These are phyloP conservation scores for Eumacrocentrus americanus DNA, from an alignment of 2,888 invertebrate species.

Conservation along the genomic window DNA sequence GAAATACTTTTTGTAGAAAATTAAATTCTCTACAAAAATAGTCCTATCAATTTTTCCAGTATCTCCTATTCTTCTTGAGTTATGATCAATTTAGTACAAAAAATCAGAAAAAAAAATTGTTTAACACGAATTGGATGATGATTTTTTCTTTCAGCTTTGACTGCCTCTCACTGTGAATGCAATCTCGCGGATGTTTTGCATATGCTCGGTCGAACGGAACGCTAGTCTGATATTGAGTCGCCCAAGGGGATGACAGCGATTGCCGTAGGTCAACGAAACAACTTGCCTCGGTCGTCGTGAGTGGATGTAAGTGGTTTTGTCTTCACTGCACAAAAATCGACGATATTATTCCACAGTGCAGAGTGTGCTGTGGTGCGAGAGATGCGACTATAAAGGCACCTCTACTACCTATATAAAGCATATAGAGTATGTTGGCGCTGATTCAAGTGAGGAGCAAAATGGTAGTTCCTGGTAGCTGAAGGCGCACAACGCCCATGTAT, in stretches of 20 bases:
- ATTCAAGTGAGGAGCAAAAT: constrained; percentile 43
- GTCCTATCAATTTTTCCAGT: too few species aligned
- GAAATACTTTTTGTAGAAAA: too few species aligned
- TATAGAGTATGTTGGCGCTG: constrained; percentile 37
- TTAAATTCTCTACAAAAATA: too few species aligned
- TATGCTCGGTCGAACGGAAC: constrained; percentile 3
- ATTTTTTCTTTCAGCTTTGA: too few species aligned
- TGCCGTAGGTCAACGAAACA: constrained; percentile 37
- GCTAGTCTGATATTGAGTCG: constrained; percentile 1
- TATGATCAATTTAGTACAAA: too few species aligned
- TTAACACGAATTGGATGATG: too few species aligned
- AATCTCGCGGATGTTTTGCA: constrained; percentile 8
- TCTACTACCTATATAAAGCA: neutral
- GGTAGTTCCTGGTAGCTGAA: constrained; percentile 43
- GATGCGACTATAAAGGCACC: neutral
- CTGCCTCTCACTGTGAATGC: neutral
- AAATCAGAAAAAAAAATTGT: too few species aligned
- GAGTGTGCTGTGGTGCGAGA: neutral
- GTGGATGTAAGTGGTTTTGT: constrained; percentile 42
- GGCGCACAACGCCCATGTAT: constrained; percentile 39
- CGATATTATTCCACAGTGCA: constrained; percentile 23
- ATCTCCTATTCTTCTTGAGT: too few species aligned
- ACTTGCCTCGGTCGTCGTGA: constrained; percentile 34
- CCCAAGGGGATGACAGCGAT: constrained; percentile 6
- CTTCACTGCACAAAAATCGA: constrained; percentile 22